Conservation (phyloP, 2,113 vertebrate genomes). For the Trogon surrucura region DNA sequence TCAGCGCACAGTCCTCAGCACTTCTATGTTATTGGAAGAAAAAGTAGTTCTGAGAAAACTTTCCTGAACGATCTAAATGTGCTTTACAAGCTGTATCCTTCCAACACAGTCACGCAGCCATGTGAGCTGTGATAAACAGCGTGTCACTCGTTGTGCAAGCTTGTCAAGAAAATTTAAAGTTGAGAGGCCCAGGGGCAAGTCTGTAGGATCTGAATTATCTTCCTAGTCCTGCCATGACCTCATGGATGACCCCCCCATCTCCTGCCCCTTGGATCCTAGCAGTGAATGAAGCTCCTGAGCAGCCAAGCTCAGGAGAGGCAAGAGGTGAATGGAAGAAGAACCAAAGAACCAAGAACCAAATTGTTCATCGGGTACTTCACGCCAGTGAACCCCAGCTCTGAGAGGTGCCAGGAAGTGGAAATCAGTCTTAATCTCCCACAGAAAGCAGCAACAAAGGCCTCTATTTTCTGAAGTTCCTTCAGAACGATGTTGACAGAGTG, state of each 20-base stretch:
- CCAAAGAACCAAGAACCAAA: no score
- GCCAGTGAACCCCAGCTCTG: not conserved
- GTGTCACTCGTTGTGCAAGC: not conserved
- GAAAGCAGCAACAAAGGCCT: not conserved
- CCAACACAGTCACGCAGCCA: not conserved
- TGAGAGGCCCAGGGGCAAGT: not conserved
- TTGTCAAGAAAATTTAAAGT: no score
- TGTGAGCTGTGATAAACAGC: not conserved
- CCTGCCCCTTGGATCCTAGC: not conserved
- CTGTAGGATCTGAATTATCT: not conserved
- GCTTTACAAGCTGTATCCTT: not conserved
- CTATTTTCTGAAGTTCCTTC: not conserved
- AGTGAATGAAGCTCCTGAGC: not conserved
- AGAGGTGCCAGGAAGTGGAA: not conserved
- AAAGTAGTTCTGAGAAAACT: not conserved
- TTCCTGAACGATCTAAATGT: not conserved
- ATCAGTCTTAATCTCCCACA: not conserved
- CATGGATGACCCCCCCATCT: not conserved
- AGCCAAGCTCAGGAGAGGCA: not conserved
- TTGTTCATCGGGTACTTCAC: not conserved
- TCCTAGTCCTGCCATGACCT: not conserved
- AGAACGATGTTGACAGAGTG: not conserved
- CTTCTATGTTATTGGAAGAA: not conserved
- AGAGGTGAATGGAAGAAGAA: not conserved
- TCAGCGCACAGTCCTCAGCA: not conserved